Evolutionary conservation across 1,140 invertebrate genomes (phyloP), one percentile per base, ranked within the genome.

Genomic region (Delia radicum): DNA sequence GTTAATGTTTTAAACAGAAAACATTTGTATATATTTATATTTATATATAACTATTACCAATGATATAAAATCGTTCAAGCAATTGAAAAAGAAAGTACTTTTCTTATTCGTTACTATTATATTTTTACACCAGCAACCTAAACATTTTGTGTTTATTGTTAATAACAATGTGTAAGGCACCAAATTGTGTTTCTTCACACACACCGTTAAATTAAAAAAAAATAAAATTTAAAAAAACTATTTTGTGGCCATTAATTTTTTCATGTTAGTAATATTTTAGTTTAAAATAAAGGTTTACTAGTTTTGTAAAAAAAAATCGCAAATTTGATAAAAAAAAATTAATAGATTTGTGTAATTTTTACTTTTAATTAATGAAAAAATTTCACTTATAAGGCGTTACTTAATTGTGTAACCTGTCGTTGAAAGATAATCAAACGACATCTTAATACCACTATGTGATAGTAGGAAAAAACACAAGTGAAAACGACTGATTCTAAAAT

Each of bases 41-140:
- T n/a, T n/a, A n/a, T n/a, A n/a, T n/a, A n/a, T n/a, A n/a, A n/a
- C n/a, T 55, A 21, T 55, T 55, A 55, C 24, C 48, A 55, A 8
- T 55, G 48, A 42, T 42, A 42, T 15, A 42, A 42, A 42, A 42
- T 42, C 37, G 12, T 42, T 5, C 7, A 42, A 42, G n/a, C 63
- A 67, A 29, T 67, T 67, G 63, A 67, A 67, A 67, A 67, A 73
- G 71, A 73, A 73, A 73, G 46, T 73, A 37, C 27, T 73, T 73
- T 46, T 55, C 48, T 55, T 7, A 26, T 63, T 63, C 21, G n/a
- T 63, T 63, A 28, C 27, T 63, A 26, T 63, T 63, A 63, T 63
- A 6, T 18, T 18, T 18, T 6, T 18, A 61, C 24, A 6, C 55
- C 55, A 18, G 10, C 31, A n/a, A n/a, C 31, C 31, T 5, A 33